These are phyloP conservation scores for Dendrolimus houi DNA, from an alignment of 2,888 invertebrate species.

Conservation along the genomic window DNA sequence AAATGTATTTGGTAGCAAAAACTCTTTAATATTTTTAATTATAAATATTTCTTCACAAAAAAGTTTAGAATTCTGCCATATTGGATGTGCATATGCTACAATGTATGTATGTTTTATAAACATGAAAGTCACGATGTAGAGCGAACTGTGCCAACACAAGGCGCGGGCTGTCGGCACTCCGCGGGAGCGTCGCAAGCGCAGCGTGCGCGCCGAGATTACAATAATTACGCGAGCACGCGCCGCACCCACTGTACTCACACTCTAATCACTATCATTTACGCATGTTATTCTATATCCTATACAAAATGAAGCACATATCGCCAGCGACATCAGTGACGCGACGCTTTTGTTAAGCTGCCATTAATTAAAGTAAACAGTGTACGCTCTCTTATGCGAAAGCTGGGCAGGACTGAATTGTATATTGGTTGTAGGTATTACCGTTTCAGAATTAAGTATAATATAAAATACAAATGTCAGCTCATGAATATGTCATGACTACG, in stretches of 20 bases:
- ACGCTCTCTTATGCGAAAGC: neutral
- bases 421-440: too few relatives aligned
- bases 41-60: too few relatives aligned
- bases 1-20: too few relatives aligned
- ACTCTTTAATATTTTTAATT: too few relatives aligned
- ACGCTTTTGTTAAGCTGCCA: neutral
- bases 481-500: too few relatives aligned
- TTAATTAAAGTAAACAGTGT: neutral
- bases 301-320: constrained; percentile 57
- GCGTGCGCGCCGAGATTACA: constrained; percentile 56
- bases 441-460: too few relatives aligned
- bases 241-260: constrained; percentile 41
- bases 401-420: too few relatives aligned
- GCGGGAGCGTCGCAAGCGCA: constrained; percentile 28
- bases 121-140: constrained; percentile 12
- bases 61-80: too few relatives aligned
- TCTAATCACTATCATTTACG: constrained; percentile 72
- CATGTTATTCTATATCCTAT: constrained; percentile 68
- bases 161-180: constrained; percentile 5
- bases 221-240: constrained; percentile 69
- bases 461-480: too few relatives aligned
- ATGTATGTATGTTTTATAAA: too few relatives aligned
- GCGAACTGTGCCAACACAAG: constrained; percentile 16
- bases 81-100: too few relatives aligned
- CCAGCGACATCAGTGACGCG: constrained; percentile 34